Evolutionary conservation across 2,888 invertebrate genomes (phyloP), one percentile per base, ranked within the genome.

Genomic region (Pterostichus niger): DNA sequence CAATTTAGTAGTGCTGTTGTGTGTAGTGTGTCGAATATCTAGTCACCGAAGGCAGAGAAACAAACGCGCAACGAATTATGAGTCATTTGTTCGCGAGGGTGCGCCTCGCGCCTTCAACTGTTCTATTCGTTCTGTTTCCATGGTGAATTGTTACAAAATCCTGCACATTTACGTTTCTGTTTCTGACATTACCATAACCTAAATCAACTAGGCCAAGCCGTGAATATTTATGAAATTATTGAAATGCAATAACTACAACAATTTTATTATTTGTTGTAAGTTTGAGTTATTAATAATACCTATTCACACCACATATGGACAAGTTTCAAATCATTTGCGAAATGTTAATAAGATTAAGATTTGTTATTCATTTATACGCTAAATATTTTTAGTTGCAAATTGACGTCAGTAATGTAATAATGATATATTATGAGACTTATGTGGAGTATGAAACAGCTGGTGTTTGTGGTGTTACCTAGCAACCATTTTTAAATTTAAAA

Each of bases 141-240:
- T 40, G 40, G 40, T 40, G 40, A 40, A 40, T 40, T 64, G 35
- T 64, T 64, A 64, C 64, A 64, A 64, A 64, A 64, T 13, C 11
- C 49, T 49, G 13, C 49, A 49, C 49, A n/a, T 10, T 49, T 5
- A 49, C 40, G 9, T 40, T 40, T 40, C 7, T 9, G 6, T 40
- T 40, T 6, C 40, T 40, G 40, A 49, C 49, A 49, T 64, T 33
- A 64, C 64, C 24, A 59, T 24, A 64, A 64, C 35, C 64, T 64
- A 64, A 64, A 35, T 64, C 64, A 64, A 64, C 33, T 64, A 33
- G 6, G 59, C 64, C n/a, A 64, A 13, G 13, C 13, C 6, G 35
- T 64, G 11, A 64, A 35, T 64, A 64, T 64, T 33, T 64, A 64
- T 64, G 64, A 64, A 64, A 35, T 33, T 64, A 64, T 64, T 64